These are phyloP conservation scores for Narcine bancroftii DNA, from an alignment of 2,113 vertebrate species.

Conservation along the genomic window DNA sequence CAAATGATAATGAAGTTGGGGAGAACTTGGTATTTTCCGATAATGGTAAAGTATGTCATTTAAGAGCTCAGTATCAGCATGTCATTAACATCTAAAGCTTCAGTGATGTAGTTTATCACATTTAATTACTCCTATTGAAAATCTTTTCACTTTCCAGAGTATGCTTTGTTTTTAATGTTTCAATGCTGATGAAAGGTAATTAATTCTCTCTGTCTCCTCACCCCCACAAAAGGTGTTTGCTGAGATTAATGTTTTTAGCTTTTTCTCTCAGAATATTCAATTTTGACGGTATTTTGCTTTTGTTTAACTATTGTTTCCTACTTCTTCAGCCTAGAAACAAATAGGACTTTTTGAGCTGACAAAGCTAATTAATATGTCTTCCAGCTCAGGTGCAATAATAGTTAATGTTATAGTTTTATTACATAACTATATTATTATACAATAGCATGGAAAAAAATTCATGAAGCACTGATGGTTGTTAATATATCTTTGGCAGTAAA, in stretches of 20 bases:
- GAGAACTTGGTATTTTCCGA: neutral
- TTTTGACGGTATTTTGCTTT: too few species aligned
- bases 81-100: neutral
- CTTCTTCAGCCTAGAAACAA: neutral
- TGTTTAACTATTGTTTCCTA: neutral
- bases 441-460: neutral
- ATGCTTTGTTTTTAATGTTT: neutral
- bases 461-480: neutral
- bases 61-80: neutral
- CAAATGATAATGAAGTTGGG: slow-evolving; percentile 11
- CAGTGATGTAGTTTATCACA: neutral
- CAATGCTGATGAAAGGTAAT: neutral
- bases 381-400: neutral
- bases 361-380: neutral
- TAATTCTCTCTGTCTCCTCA: neutral
- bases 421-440: neutral
- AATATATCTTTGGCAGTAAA: neutral
- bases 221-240: too few species aligned
- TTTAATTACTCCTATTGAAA: too few species aligned
- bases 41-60: slow-evolving; percentile 27
- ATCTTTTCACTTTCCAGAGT: too few species aligned
- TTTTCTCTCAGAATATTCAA: too few species aligned
- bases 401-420: neutral
- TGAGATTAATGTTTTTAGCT: too few species aligned
- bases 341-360: neutral